Evolutionary conservation across 2,113 vertebrate genomes (phyloP), one percentile per base, ranked within the genome.

Genomic region (Myxocyprinus asiaticus): DNA sequence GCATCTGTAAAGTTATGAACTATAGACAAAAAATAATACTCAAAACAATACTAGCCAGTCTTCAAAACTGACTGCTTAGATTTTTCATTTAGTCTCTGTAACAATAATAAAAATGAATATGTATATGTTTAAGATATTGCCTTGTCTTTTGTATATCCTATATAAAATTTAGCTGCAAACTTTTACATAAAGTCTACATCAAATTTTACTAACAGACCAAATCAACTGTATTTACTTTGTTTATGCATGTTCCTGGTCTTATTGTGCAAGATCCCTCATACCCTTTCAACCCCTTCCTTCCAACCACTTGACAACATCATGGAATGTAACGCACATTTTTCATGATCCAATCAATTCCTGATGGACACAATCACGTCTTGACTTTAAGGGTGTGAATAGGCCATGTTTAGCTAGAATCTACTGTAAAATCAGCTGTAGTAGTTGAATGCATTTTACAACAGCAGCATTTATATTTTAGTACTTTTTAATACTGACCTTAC

Each of bases 391-490:
- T 58, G 14, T 58, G 6, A n/a, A 15, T n/a, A 56, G 5, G 53
- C 53, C 12, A 56, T 56, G 12, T 56, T 14, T 14, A 58, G 55
- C 15, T 58, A 14, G 15, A 1, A 33, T 33, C 6, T 14, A 6
- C 2, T n/a, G n/a, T 58, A 7, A 7, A 15, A 58, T n/a, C 55
- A 7, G 55, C 11, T 58, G 14, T 58, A 58, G 6, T 58, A 7
- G 14, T 15, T 58, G 5, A 15, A 58, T 58, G 55, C 14, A 55
- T 70, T 58, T 15, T 58, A 47, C 44, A 72, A 53, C 75, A 81
- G 74, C 59, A 66, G 43, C 33, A 48, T 48, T 77, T 15, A 55
- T 44, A 70, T 45, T 62, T 69, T 33, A 78, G 51, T 5, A 70
- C 8, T 33, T 33, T 33, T 33, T 33, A 33, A 33, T 33, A 33